A percentile compares a stretch with the other conserved stretches of the same genome.
phyloP scores from a whole-genome alignment of 1,140 invertebrate species.

The Drosophila seguyi region DNA sequence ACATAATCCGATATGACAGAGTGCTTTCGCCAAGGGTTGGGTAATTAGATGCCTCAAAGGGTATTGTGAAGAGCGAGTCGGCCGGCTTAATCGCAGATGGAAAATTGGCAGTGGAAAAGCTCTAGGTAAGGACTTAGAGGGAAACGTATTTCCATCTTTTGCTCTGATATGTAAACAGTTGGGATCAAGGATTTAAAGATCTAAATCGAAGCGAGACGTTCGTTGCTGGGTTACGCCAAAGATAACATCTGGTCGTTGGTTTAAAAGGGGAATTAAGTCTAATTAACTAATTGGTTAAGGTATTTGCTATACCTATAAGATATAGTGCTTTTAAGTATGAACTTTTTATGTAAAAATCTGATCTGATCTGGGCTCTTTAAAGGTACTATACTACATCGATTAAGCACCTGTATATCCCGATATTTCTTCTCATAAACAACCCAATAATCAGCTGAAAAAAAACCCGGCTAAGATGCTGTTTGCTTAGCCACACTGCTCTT shows the following conservation, averaged over 20 bases:
- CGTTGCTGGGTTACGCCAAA: slow-evolving; percentile 5
- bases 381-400: not conserved
- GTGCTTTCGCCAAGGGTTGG: slow-evolving; percentile 14
- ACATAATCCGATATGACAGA: slow-evolving; percentile 30
- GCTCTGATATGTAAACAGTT: slow-evolving; percentile 4
- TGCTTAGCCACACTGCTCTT: not conserved
- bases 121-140: slow-evolving; percentile 12
- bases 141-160: not conserved
- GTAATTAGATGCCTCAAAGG: slow-evolving; percentile 36
- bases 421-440: slow-evolving; percentile 1
- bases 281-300: not conserved
- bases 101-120: slow-evolving; percentile 5
- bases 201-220: slow-evolving; percentile 1
- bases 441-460: not conserved
- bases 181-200: slow-evolving; percentile 19
- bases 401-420: too few species aligned
- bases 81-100: slow-evolving; percentile 12
- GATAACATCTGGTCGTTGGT: slow-evolving; percentile 12
- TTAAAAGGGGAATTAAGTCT: not conserved
- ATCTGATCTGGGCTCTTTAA: not conserved
- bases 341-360: not conserved
- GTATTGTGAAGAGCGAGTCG: slow-evolving; percentile 17
- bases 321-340: not conserved
- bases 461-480: not conserved
- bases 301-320: too few species aligned